Base-by-base conservation (phyloP, 2,113 vertebrate genomes). In the Marmota monax region DNA sequence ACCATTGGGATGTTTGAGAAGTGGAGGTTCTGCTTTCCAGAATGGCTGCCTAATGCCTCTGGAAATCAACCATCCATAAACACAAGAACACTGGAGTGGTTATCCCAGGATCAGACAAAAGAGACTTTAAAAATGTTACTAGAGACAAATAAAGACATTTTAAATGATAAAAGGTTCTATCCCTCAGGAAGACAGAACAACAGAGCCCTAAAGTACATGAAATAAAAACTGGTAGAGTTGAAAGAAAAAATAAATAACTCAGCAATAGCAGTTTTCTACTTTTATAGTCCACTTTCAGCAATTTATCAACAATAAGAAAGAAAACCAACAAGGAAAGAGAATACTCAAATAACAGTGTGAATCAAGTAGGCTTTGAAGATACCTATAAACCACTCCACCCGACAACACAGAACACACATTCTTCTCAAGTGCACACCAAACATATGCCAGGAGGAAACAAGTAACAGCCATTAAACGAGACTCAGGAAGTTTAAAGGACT, bases 61-160 rank as follows among this genome's bases (percentile, higher is more conserved):
- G 77, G 78, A 91, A 84, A 80, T 48, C 7, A 16, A 45, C 73
- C 25, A 29, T 65, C 63, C 27, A 67, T 11, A 93, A 93, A 70
- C 29, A 37, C 39, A 29, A 84, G 58, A 61, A n/a, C 80, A 39
- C 18, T 53, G 7, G n/a, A 17, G 51, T 27, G 53, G n/a, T 42
- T 92, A 63, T 58, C 22, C 27, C 29, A 67, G 29, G 4, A 83
- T 45, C 2, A 67, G 56, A 80, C 25, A n/a, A 90, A 92, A 74
- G 7, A 51, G 23, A 76, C 25, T 53, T 82, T 73, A 48, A 94
- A 45, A 29, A 14, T 56, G 37, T 51, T 76, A 91, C 22, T 51
- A 74, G n/a, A 76, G 39, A 80, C 18, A 88, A 67, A 83, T 32
- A 42, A 76, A 58, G 88, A 89, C 42, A 39, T 58, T 90, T 95